These are phyloP conservation scores for Papilio helenus DNA, from an alignment of 1,140 invertebrate genomes.

Conservation along the genomic window DNA sequence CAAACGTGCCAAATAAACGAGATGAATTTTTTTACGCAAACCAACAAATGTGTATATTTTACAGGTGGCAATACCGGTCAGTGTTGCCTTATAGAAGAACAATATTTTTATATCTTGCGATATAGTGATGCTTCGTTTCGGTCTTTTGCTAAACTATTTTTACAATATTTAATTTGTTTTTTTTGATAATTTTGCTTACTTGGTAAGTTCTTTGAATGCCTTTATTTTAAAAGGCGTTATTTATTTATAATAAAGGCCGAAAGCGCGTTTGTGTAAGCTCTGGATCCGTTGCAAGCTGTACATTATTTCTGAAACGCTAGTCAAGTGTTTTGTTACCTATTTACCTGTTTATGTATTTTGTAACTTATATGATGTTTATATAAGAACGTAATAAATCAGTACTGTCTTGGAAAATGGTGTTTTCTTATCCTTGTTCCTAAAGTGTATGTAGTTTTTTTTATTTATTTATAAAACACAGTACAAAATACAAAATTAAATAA, in stretches of 20 bases:
- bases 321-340: slow-evolving; percentile 81
- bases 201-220: neutral
- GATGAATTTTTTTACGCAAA: slow-evolving; percentile 36
- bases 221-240: slow-evolving; percentile 18
- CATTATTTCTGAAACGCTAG: slow-evolving; percentile 72
- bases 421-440: slow-evolving; percentile 36
- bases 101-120: slow-evolving; percentile 34
- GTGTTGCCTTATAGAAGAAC: slow-evolving; percentile 36
- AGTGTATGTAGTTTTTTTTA: too few relatives aligned
- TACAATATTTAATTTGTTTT: neutral
- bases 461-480: too few relatives aligned
- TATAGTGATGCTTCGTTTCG: slow-evolving; percentile 27
- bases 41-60: slow-evolving; percentile 34
- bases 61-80: slow-evolving; percentile 30
- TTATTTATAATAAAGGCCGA: slow-evolving; percentile 12
- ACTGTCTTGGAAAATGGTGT: slow-evolving; percentile 60
- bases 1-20: slow-evolving; percentile 54
- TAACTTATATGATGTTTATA: slow-evolving; percentile 79
- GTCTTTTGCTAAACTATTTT: slow-evolving; percentile 32
- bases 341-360: slow-evolving; percentile 78
- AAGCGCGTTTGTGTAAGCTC: slow-evolving; percentile 19
- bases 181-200: neutral
- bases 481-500: too few relatives aligned
- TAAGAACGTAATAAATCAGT: slow-evolving; percentile 79
- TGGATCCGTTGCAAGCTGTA: slow-evolving; percentile 39